These are phyloP conservation scores for Diarsia mendica DNA, from an alignment of 2,888 invertebrate genomes.

Conservation along the genomic window DNA sequence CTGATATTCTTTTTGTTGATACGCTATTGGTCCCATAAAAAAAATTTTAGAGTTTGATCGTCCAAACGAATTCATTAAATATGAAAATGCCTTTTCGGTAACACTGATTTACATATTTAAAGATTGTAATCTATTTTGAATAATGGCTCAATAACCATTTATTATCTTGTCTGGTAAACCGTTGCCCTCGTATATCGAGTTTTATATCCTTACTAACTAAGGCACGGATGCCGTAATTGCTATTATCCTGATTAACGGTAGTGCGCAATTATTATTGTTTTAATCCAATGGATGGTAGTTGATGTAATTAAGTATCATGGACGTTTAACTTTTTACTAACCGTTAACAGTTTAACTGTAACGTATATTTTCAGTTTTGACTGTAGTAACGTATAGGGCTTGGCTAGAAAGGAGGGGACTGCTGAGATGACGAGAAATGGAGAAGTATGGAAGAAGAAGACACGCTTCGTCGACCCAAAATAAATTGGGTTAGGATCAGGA, in stretches of 20 bases:
- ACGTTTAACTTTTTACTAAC: background rate
- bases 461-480: too few species aligned
- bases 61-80: background rate
- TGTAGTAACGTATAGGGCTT: too few species aligned
- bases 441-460: too few species aligned
- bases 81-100: background rate
- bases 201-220: background rate
- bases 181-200: background rate
- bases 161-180: background rate
- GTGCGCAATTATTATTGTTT: background rate
- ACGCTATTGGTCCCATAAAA: too few species aligned
- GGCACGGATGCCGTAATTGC: conserved; percentile 2
- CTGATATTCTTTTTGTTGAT: too few species aligned
- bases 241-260: background rate
- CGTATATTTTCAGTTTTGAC: too few species aligned
- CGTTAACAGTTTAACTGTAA: too few species aligned
- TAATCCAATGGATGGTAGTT: background rate
- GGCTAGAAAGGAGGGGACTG: too few species aligned
- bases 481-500: too few species aligned
- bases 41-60: too few species aligned
- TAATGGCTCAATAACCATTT: background rate
- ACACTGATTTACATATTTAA: background rate
- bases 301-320: background rate
- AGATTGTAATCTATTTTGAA: background rate
- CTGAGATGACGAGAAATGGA: too few species aligned